Percentiles rank a stretch among this genome's conserved stretches.
Conservation (phyloP, 2,797 vertebrate species). For the Characodon lateralis region DNA sequence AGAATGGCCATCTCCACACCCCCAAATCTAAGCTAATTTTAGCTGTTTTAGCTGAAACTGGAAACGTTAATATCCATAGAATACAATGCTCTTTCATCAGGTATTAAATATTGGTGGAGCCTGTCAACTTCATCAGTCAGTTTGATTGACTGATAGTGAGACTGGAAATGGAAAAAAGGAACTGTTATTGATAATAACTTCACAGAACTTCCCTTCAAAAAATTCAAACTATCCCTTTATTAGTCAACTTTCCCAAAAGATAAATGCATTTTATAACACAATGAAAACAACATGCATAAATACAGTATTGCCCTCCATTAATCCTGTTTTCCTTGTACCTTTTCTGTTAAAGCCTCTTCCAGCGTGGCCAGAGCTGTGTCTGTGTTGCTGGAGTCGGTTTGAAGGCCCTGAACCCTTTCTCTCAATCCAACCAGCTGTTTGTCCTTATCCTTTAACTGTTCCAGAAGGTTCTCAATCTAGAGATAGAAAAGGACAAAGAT, state of each 20-base stretch:
- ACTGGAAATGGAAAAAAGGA: not conserved
- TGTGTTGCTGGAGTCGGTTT: constrained; percentile 97
- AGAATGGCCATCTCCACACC: too few relatives aligned
- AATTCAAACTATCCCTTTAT: not conserved
- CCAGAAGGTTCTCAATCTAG: constrained; percentile 90
- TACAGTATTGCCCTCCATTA: not conserved
- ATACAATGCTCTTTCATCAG: not conserved
- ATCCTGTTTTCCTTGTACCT: constrained; percentile 78
- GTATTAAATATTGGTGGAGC: not conserved
- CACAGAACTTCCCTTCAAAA: not conserved
- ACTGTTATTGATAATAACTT: not conserved
- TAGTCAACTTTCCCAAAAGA: constrained; percentile 32
- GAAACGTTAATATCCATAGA: not conserved
- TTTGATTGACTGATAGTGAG: too few relatives aligned
- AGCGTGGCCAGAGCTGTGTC: constrained; percentile 93
- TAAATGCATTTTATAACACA: constrained; percentile 21
- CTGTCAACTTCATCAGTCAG: not conserved
- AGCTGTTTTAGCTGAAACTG: not conserved
- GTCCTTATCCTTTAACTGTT: constrained; percentile 97
- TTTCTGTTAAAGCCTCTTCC: constrained; percentile 95
- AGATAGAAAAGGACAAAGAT: constrained; percentile 34
- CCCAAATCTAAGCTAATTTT: too few relatives aligned
- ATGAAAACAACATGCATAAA: not conserved
- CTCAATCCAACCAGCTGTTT: constrained; percentile 93
- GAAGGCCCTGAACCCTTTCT: constrained; percentile 93